Conservation (phyloP, 1,140 invertebrate genomes). For the Reticulitermes speratus region DNA sequence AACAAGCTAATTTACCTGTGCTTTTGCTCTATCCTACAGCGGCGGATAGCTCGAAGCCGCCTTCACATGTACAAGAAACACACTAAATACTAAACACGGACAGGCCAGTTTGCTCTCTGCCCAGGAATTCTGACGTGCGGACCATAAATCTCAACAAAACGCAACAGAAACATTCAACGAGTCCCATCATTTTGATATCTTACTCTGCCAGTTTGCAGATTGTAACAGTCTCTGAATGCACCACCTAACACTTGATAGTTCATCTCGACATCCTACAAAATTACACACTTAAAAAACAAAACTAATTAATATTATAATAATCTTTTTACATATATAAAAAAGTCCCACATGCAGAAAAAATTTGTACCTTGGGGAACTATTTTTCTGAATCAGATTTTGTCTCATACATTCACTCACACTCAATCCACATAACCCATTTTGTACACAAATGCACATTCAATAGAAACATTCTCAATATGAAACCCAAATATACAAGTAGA, state of each 20-base stretch:
- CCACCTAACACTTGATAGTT: neutral
- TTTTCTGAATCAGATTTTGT: conserved; percentile 1
- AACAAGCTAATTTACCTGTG: conserved; percentile 21
- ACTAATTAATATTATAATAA: neutral
- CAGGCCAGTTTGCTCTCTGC: neutral
- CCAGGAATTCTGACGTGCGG: neutral
- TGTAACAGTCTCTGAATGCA: neutral
- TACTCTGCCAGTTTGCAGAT: neutral
- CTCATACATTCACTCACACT: neutral
- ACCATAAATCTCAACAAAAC: conserved; percentile 27
- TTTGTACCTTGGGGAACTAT: conserved; percentile 32
- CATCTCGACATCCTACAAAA: neutral
- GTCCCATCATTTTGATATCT: neutral
- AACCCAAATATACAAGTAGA: conserved; percentile 25
- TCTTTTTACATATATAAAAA: conserved; percentile 29
- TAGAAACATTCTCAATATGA: conserved; percentile 11
- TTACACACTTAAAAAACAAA: conserved; percentile 28
- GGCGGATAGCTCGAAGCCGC: neutral
- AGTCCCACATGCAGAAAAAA: conserved; percentile 23
- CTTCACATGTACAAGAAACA: conserved; percentile 6
- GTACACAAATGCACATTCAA: conserved; percentile 21
- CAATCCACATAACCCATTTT: neutral
- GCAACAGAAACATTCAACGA: conserved; percentile 27
- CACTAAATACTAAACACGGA: conserved; percentile 13
- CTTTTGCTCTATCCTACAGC: neutral